These are phyloP conservation scores for Nyctalus aviator DNA, from an alignment of 2,797 vertebrate species.

Conservation along the genomic window DNA sequence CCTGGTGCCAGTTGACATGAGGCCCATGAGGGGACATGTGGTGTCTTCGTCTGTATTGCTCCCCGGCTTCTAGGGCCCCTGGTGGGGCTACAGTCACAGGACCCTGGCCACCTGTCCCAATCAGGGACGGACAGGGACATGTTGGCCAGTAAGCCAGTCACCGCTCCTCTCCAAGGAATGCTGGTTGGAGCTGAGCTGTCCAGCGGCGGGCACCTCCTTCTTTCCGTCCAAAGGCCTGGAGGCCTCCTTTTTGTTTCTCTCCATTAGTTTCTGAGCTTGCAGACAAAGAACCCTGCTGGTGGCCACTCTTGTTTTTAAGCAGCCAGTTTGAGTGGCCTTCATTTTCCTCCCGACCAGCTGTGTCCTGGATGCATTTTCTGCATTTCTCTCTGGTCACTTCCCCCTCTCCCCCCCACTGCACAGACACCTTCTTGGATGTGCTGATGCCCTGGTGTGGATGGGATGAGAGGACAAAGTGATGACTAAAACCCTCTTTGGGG, in stretches of 20 bases:
- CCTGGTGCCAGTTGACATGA: background rate
- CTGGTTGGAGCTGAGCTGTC: no score
- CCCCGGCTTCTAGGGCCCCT: background rate
- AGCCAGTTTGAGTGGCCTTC: background rate
- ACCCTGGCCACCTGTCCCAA: background rate
- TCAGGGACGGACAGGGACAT: background rate
- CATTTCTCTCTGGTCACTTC: background rate
- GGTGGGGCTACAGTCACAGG: background rate
- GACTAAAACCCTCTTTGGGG: background rate
- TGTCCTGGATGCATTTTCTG: background rate
- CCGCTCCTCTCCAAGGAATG: background rate
- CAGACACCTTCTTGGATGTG: background rate
- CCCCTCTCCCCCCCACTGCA: background rate
- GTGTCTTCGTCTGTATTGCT: background rate
- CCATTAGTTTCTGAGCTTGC: background rate
- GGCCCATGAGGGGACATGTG: no score
- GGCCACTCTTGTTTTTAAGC: background rate
- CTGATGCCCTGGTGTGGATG: background rate
- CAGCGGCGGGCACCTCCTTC: background rate
- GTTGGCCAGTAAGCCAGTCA: no score
- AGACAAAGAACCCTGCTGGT: background rate
- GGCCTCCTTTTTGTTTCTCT: background rate
- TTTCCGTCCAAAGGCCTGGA: background rate
- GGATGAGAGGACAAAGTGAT: background rate
- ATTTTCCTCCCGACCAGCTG: background rate